Evolutionary conservation across 2,888 invertebrate species (phyloP), one percentile per base, ranked within the genome.

Genomic region (Holacanthella duospinosa): DNA sequence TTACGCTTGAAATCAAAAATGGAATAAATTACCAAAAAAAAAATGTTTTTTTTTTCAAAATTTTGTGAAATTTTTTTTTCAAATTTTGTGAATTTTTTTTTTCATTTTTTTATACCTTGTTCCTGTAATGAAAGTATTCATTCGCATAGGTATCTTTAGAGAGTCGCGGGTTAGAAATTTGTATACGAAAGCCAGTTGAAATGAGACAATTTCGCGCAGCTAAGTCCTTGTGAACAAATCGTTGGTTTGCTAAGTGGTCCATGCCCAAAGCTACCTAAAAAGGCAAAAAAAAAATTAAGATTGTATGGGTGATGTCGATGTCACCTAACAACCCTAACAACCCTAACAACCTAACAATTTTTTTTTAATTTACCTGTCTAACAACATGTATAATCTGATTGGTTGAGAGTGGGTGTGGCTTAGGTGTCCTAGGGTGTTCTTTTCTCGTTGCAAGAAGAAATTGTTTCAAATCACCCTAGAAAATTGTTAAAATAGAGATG

Each of bases 121-220:
- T 90, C 65, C 87, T 85, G 74, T 89, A 84, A 73, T 88, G 88
- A 77, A 84, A 89, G 78, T 95, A 96, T 76, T 96, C 94, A 71
- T 87, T 86, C 55, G 88, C 87, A 77, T 94, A 90, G 0, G 92
- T 89, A 72, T 91, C 93, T 73, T 87, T 84, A 43, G 86, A 86
- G 70, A 89, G 83, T 43, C 87, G 86, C 0, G 88, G 85, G 77
- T 85, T 82, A 1, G 92, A 87, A 63, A 95, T 83, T 79, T 95
- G 94, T 28, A 93, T 84, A 43, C 85, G 83, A 29, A 94, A 81
- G 70, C 84, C 84, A 25, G 89, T 77, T 0, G 90, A 86, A 64
- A 95, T 86, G 64, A 94, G 81, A 76, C 95, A 90, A 79, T 95
- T 95, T 21, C 95, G 84, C 0, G 93, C 87, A 1, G 94, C 92